Percentiles rank a stretch among this genome's conserved stretches.
These are phyloP conservation scores for Eupleurogrammus muticus DNA, from an alignment of 2,797 vertebrate genomes.

Conservation along the genomic window DNA sequence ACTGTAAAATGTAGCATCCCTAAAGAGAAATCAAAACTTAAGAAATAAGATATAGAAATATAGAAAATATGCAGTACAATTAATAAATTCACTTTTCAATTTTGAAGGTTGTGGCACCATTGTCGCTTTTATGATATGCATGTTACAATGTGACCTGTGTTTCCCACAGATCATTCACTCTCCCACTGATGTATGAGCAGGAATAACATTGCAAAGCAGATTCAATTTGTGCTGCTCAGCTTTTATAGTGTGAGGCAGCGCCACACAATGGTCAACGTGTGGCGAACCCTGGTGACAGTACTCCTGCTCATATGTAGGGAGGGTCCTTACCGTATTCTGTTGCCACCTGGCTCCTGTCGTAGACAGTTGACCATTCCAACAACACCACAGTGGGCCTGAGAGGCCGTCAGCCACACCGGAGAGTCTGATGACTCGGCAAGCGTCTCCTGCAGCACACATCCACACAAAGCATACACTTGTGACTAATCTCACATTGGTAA, in stretches of 20 bases:
- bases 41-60: background rate
- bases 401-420: conserved; percentile 90
- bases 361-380: conserved; percentile 98
- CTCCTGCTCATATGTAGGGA: no score
- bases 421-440: conserved; percentile 82
- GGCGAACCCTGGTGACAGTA: no score
- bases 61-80: background rate
- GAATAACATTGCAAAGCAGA: no score
- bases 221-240: no score
- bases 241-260: no score
- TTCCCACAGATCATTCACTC: no score
- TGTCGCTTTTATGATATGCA: background rate
- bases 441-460: conserved; percentile 57
- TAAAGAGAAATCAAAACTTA: no score
- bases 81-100: background rate
- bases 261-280: no score
- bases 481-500: background rate
- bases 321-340: conserved; percentile 89
- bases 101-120: background rate
- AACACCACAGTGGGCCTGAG: conserved; percentile 87
- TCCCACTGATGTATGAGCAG: no score
- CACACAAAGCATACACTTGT: conserved; percentile 16
- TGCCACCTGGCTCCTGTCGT: conserved; percentile 92
- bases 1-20: no score
- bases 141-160: no score